Evolutionary conservation across 2,888 invertebrate species (phyloP).

Genomic region (Parnassius apollo): DNA sequence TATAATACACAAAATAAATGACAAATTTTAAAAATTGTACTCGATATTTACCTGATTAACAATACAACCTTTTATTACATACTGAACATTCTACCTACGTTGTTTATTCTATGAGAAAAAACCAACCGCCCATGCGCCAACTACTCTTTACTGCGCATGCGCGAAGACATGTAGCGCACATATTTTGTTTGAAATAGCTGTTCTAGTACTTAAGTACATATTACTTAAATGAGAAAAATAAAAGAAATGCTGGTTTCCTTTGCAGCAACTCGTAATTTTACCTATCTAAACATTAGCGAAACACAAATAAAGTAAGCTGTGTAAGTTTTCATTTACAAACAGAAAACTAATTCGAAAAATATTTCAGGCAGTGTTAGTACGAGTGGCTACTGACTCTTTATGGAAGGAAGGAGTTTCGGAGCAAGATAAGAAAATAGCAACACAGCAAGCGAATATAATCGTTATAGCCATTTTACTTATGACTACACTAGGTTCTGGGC

Average conservation of each 20-base stretch:
- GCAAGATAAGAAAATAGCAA: slow-evolving; percentile 59
- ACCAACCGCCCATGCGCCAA: no score
- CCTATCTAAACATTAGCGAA: slow-evolving; percentile 12
- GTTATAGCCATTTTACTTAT: slow-evolving; percentile 71
- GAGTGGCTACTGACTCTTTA: slow-evolving; percentile 68
- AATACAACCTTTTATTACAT: no score
- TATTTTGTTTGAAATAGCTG: no score
- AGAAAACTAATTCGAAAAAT: slow-evolving; percentile 28
- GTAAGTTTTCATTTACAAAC: slow-evolving; percentile 10
- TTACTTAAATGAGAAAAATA: no score
- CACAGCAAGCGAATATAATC: slow-evolving; percentile 70
- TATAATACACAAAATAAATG: no score
- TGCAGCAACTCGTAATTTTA: background rate
- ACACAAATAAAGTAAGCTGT: slow-evolving; percentile 5
- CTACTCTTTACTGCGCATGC: no score
- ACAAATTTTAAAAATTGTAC: no score
- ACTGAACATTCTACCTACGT: no score
- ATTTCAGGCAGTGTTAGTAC: slow-evolving; percentile 72
- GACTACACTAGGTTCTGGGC: slow-evolving; percentile 62
- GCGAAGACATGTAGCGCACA: no score
- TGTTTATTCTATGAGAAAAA: no score
- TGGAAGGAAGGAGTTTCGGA: slow-evolving; percentile 53
- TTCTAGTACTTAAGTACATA: no score
- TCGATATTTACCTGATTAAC: no score
- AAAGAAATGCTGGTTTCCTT: background rate